These are phyloP conservation scores for Drosophila eugracilis DNA, from an alignment of 1,140 invertebrate genomes.

Conservation along the genomic window DNA sequence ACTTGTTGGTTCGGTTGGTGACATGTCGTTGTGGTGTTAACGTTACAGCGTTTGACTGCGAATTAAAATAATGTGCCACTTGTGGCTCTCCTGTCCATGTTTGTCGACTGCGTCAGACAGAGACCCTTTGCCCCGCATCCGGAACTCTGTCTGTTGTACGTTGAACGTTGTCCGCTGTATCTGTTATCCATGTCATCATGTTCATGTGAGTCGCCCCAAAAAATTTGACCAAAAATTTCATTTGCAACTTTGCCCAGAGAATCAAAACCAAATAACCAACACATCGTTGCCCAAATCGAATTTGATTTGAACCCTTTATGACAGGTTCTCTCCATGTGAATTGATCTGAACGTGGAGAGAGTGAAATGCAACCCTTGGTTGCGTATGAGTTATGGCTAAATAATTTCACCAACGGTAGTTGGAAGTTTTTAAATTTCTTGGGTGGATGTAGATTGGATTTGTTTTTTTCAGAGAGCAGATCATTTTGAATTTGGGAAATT, in stretches of 20 bases:
- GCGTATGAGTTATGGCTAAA: conserved; percentile 54
- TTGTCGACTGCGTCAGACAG: conserved; percentile 15
- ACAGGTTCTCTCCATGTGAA: conserved; percentile 21
- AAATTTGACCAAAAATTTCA: conserved; percentile 69
- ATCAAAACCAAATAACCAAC: conserved; percentile 6
- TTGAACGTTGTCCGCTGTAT: too few species aligned
- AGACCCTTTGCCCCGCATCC: background rate
- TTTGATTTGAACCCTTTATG: conserved; percentile 77
- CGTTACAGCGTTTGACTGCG: conserved; percentile 78
- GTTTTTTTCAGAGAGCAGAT: too few species aligned
- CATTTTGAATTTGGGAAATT: too few species aligned
- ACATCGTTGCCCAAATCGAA: conserved; percentile 72
- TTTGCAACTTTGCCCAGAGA: conserved; percentile 47
- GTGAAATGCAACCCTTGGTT: conserved; percentile 25
- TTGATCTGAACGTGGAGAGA: conserved; percentile 29
- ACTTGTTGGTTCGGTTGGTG: conserved; percentile 48
- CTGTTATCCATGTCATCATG: background rate
- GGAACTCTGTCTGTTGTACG: background rate
- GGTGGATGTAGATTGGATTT: background rate
- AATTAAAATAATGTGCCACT: conserved; percentile 84
- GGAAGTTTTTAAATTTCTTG: too few species aligned
- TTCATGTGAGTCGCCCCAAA: conserved; percentile 24
- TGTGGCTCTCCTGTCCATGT: conserved; percentile 68
- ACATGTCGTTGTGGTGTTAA: conserved; percentile 71
- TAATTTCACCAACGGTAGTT: conserved; percentile 20